phyloP scores from a whole-genome alignment of 1,140 invertebrate species.

The Anoplophora glabripennis region DNA sequence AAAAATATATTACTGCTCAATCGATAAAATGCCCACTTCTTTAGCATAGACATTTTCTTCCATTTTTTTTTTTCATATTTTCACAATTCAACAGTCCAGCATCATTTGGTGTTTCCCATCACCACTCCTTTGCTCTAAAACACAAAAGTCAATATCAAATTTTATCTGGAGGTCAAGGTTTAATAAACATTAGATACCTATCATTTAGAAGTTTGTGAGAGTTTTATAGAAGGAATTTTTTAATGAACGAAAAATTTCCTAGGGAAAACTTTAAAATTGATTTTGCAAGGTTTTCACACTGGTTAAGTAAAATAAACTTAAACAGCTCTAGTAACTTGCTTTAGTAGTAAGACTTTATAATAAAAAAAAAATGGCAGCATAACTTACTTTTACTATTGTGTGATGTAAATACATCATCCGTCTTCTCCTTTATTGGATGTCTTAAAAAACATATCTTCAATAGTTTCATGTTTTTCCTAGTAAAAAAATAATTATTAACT shows the following conservation, averaged over 20 bases:
- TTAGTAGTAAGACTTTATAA: background rate
- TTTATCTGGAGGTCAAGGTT: no score
- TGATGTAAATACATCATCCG: background rate
- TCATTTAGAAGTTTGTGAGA: background rate
- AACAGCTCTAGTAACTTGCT: slow-evolving; percentile 20
- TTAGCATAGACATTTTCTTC: no score
- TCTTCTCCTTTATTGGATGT: background rate
- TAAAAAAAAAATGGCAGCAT: background rate
- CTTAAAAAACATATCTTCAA: background rate
- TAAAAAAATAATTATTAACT: background rate
- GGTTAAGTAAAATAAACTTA: slow-evolving; percentile 8
- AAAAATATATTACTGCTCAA: no score
- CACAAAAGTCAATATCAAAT: no score
- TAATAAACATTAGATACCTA: no score
- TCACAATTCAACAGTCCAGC: no score
- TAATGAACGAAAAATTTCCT: no score
- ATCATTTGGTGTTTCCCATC: no score
- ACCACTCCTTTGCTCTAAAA: no score
- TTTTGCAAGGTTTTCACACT: slow-evolving; percentile 21
- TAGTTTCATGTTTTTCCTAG: background rate
- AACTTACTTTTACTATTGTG: no score
- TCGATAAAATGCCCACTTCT: no score
- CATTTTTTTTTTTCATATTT: no score
- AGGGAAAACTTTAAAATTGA: background rate
- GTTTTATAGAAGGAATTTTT: background rate